A percentile compares a stretch with the other conserved stretches of the same genome.
phyloP scores from a whole-genome alignment of 2,113 vertebrate species.

The Rhea americana region DNA sequence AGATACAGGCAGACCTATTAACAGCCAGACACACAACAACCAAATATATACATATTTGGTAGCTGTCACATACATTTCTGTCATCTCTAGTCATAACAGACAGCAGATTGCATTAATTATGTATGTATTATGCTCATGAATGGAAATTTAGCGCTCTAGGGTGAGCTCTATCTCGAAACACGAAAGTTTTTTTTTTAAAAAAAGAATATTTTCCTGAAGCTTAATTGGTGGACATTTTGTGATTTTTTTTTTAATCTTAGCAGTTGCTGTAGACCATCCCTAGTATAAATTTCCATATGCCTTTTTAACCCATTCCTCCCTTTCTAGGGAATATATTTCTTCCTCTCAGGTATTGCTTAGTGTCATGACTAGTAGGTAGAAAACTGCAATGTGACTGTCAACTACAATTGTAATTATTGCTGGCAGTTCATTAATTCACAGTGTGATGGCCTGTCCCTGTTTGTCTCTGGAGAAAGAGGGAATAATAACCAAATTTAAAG shows the following conservation, averaged over 20 bases:
- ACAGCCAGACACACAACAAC: constrained; percentile 28
- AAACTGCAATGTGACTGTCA: constrained; percentile 28
- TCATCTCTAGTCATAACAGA: constrained; percentile 36
- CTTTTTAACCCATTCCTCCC: constrained; percentile 56
- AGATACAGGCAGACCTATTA: constrained; percentile 19
- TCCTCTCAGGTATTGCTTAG: constrained; percentile 19
- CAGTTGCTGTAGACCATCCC: constrained; percentile 39
- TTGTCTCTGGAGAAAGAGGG: constrained; percentile 30
- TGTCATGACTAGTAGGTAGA: not conserved
- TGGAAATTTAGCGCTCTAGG: constrained; percentile 10
- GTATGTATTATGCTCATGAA: constrained; percentile 55
- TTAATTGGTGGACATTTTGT: constrained; percentile 48
- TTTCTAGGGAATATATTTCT: constrained; percentile 17
- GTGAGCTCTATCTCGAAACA: constrained; percentile 10
- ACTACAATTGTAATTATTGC: constrained; percentile 58
- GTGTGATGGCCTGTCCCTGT: constrained; percentile 29
- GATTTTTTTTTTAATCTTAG: constrained; percentile 23
- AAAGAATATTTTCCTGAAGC: constrained; percentile 12
- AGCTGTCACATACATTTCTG: constrained; percentile 49
- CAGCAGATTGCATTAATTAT: constrained; percentile 57
- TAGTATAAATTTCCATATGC: constrained; percentile 49
- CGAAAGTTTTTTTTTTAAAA: not conserved
- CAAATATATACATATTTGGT: constrained; percentile 49
- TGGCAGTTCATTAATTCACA: constrained; percentile 51
- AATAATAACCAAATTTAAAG: constrained; percentile 40